Conservation (phyloP, 1,140 invertebrate genomes). For the Penaeus chinensis region DNA sequence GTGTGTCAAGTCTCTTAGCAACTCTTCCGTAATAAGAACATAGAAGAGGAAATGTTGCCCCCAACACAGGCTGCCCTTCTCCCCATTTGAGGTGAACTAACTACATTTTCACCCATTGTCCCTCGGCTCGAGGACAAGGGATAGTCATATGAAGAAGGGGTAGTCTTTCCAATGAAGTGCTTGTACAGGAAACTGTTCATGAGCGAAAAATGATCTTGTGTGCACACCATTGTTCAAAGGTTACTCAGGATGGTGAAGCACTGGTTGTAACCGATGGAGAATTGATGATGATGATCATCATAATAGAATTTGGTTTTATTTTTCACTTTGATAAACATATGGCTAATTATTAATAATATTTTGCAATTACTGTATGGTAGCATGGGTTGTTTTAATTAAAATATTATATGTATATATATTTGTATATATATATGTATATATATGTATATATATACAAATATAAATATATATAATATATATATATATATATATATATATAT, state of each 20-base stretch:
- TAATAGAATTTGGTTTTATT: slow-evolving; percentile 23
- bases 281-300: slow-evolving; percentile 17
- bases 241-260: slow-evolving; percentile 18
- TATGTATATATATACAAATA: too few species aligned
- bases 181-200: too few species aligned
- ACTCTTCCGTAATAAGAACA: slow-evolving; percentile 32
- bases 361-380: slow-evolving; percentile 11
- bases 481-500: too few species aligned
- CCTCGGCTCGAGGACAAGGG: slow-evolving; percentile 26
- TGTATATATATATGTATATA: background rate
- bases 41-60: slow-evolving; percentile 23
- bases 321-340: slow-evolving; percentile 13
- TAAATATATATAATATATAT: too few species aligned
- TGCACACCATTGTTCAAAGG: slow-evolving; percentile 18
- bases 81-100: slow-evolving; percentile 23
- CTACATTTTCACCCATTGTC: slow-evolving; percentile 14
- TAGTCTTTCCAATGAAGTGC: too few species aligned
- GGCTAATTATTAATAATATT: background rate
- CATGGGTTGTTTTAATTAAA: slow-evolving; percentile 21
- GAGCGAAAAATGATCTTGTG: slow-evolving; percentile 19
- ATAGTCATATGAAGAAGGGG: background rate
- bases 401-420: slow-evolving; percentile 10
- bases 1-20: slow-evolving; percentile 17
- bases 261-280: slow-evolving; percentile 5
- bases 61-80: slow-evolving; percentile 25